Evolutionary conservation across 2,888 invertebrate genomes (phyloP), one percentile per base, ranked within the genome.

Genomic region (Zaprionus lineosus): DNA sequence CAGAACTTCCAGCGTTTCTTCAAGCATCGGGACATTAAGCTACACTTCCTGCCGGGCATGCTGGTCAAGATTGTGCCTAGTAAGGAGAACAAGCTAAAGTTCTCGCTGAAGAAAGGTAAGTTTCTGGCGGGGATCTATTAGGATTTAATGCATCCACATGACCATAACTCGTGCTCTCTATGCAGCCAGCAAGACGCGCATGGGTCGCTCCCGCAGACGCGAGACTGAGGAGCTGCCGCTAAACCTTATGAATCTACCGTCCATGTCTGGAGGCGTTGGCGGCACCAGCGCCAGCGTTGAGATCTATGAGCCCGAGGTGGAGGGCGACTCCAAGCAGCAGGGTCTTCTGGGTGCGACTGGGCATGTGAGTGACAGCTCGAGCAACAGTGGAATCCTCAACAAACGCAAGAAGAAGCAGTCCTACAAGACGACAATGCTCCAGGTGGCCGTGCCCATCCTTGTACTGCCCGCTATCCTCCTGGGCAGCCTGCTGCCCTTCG

Each of bases 401-500:
- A 86, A 53, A 36, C 74, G 77, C 6, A 86, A 84, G 31, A 87
- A 86, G 37, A 84, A 83, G 43, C 61, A 60, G 7, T 65, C 68
- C 0, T 84, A 86, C 37, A 89, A 88, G 57, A 75, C 70, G 7
- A 85, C 85, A 21, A 85, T 90, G 69, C 58, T 90, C 29, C 89
- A 90, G 58, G 86, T 90, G 78, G 90, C 90, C 0, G 88, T 93
- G 33, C 93, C 93, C 0, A 90, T 92, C 19, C 75, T 94, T 43
- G 78, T 93, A 12, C 86, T 93, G 61, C 94, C 94, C 0, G 93
- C 93, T 0, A 91, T 94, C 2, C 84, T 94, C 0, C 91, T 94
- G 91, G 92, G 94, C 0, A 93, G 93, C 7, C 89, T 94, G 37
- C 87, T 94, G 79, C 94, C 94, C 0, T 94, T 94, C 87, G 87